phyloP scores from a whole-genome alignment of 1,140 invertebrate genomes.

The Periplaneta americana region DNA sequence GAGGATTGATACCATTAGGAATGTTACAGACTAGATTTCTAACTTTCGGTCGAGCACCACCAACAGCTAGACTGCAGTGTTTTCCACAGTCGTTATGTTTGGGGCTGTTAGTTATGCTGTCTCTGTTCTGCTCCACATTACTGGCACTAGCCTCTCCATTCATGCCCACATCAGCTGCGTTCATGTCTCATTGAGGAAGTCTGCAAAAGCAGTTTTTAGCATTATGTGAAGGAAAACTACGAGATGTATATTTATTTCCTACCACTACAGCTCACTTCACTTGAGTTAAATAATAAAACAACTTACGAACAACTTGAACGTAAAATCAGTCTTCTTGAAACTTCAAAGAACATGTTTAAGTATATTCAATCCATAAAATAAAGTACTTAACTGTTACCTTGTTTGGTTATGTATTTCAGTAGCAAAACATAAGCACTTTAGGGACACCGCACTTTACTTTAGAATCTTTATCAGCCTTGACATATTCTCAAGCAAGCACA shows the following conservation, averaged over 20 bases:
- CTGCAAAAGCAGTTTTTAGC: not conserved
- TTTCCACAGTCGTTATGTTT: slow-evolving; percentile 12
- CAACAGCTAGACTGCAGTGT: slow-evolving; percentile 6
- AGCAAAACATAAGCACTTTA: not conserved
- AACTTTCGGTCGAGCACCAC: slow-evolving; percentile 12
- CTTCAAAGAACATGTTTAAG: not conserved
- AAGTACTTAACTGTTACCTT: not conserved
- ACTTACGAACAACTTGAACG: not conserved
- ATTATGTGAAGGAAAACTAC: not conserved
- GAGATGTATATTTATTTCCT: not conserved
- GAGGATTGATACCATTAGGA: slow-evolving; percentile 3
- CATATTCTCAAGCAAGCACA: not conserved
- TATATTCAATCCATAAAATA: too few relatives aligned
- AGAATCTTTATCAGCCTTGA: not conserved
- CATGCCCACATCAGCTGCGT: slow-evolving; percentile 10
- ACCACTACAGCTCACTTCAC: not conserved
- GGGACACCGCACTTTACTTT: not conserved
- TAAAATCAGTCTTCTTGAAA: not conserved
- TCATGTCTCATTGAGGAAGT: not conserved
- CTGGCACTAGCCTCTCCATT: slow-evolving; percentile 14
- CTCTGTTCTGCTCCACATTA: slow-evolving; percentile 3
- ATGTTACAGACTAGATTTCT: slow-evolving; percentile 14
- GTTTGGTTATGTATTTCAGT: not conserved
- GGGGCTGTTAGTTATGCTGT: not conserved
- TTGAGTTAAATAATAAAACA: too few relatives aligned